Evolutionary conservation across 1,140 invertebrate genomes (phyloP).

Genomic region (Chironomus striatipennis): DNA sequence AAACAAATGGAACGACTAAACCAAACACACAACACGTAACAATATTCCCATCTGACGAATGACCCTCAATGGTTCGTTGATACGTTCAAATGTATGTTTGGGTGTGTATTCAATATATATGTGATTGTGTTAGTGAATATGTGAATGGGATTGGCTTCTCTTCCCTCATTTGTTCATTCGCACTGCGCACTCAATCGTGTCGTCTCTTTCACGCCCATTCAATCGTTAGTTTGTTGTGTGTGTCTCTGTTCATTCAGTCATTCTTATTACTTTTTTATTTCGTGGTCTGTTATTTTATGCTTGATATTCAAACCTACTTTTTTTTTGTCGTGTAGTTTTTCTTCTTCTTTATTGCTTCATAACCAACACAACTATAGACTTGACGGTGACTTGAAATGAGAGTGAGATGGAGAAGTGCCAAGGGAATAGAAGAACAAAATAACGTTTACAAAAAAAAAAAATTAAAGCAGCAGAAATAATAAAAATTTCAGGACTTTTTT

Average conservation of each 20-base stretch:
- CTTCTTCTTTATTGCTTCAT: no score
- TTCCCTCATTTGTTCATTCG: neutral
- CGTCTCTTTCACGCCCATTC: neutral
- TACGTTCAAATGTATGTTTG: neutral
- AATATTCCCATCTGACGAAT: neutral
- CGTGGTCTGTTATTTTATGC: no score
- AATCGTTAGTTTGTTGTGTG: neutral
- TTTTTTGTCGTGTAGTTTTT: no score
- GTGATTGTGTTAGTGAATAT: neutral
- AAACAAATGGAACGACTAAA: conserved; percentile 22
- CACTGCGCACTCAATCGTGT: neutral
- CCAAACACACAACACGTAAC: neutral
- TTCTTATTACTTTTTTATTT: neutral
- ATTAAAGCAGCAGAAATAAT: no score
- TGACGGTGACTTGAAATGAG: no score
- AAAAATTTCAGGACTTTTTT: conserved; percentile 3
- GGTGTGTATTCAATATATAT: neutral
- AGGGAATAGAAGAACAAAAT: no score
- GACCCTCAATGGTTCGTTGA: conserved; percentile 10
- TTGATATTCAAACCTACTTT: conserved; percentile 1
- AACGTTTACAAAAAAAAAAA: no score
- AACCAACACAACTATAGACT: neutral
- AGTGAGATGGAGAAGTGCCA: no score
- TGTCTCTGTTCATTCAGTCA: neutral
- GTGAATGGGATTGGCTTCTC: neutral